phyloP scores from a whole-genome alignment of 2,113 vertebrate species.

The Peucedramus taeniatus region DNA sequence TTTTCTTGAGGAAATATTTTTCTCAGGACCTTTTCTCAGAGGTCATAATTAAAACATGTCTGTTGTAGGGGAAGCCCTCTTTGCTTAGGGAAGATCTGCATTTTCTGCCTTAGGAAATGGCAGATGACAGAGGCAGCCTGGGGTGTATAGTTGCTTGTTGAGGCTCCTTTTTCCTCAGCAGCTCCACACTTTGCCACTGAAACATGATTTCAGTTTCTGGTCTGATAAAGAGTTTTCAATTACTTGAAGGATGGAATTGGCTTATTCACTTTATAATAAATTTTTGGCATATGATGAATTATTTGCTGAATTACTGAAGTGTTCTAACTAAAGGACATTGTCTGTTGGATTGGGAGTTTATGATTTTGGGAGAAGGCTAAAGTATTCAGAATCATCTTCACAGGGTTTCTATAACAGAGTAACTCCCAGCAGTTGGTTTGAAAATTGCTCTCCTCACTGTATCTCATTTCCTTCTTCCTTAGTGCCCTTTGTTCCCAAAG shows the following conservation, averaged over 20 bases:
- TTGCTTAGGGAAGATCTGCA: not conserved
- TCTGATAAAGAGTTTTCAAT: not conserved
- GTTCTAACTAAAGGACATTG: not conserved
- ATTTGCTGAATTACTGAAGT: not conserved
- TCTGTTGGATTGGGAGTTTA: not conserved
- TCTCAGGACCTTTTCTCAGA: not conserved
- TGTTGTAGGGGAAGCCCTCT: not conserved
- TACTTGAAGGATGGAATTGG: not conserved
- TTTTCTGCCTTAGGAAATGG: not conserved
- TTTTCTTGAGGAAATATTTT: not conserved
- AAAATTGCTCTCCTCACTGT: not conserved
- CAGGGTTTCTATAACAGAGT: not conserved
- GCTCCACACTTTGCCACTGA: not conserved
- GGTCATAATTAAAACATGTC: not conserved
- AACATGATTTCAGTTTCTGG: not conserved
- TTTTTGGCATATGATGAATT: not conserved
- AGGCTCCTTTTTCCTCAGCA: not conserved
- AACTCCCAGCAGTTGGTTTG: not conserved
- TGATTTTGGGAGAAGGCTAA: not conserved
- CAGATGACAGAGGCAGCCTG: not conserved
- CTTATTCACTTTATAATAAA: not conserved
- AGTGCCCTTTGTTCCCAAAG: not conserved
- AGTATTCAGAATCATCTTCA: not conserved
- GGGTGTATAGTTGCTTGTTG: not conserved
- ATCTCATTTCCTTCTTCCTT: not conserved